Evolutionary conservation across 2,113 vertebrate species (phyloP), one percentile per base, ranked within the genome.

Genomic region (Egretta garzetta): DNA sequence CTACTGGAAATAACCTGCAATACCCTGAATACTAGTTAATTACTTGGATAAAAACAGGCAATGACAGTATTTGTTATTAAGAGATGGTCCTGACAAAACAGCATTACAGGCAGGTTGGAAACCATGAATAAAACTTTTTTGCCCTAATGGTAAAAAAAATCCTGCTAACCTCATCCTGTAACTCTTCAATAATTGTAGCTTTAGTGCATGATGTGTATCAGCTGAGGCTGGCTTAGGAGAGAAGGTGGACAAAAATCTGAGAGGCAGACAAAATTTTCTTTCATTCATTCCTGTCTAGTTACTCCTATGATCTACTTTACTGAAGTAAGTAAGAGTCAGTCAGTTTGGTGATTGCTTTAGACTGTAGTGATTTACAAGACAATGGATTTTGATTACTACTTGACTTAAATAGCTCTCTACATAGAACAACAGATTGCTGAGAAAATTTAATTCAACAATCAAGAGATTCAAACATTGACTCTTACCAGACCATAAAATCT

Each of bases 401-500:
- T 92, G 55, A 94, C n/a, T 84, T 70, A 62, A 88, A 81, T 14
- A 68, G 62, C 71, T 86, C 58, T 83, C 83, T 39, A 47, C 19
- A 27, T 12, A 88, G 47, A 55, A 95, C 91, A 97, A 89, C 12
- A 93, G 91, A 93, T 53, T 85, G 68, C 49, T 49, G 73, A 20
- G 43, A 90, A 86, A 93, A 96, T 72, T 95, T 93, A 95, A 96
- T 89, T 94, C 91, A 95, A 91, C 77, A 80, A 95, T 96, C 80
- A 75, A 96, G 84, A 96, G 22, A 90, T 86, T 80, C 66, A 97
- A 81, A 85, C 73, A 90, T 64, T 90, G 76, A 67, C 62, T 95
- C 43, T 89, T 89, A 92, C 39, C 67, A 96, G 82, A 95, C 37
- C 85, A 82, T 47, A 96, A 80, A 92, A 93, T 95, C 86, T 81